Conservation (phyloP, 2,888 invertebrate species). For the Petrolisthes manimaculis region DNA sequence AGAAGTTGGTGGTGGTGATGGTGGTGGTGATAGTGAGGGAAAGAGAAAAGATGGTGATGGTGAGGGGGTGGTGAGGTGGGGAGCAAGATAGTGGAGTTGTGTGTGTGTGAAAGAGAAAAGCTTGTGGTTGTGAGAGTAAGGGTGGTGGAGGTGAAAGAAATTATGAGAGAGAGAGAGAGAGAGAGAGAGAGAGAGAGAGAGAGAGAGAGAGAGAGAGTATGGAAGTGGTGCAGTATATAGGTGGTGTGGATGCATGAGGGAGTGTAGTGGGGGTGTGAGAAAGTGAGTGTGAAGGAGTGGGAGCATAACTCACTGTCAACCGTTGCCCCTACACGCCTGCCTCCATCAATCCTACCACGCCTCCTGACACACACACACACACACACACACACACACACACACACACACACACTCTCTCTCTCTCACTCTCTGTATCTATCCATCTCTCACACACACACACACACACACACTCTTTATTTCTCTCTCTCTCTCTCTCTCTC, state of each 20-base stretch:
- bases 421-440: background rate
- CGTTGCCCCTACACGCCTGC: too few relatives aligned
- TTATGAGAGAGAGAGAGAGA: background rate
- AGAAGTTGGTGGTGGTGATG: too few relatives aligned
- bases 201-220: background rate
- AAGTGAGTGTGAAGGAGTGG: background rate
- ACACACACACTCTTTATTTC: background rate
- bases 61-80: too few relatives aligned
- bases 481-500: background rate
- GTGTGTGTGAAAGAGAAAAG: too few relatives aligned
- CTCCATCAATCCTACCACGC: too few relatives aligned
- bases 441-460: background rate
- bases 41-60: background rate
- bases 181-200: constrained; percentile 7
- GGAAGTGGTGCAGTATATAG: background rate
- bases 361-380: too few relatives aligned
- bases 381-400: too few relatives aligned
- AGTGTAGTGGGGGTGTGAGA: background rate
- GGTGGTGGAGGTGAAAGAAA: too few relatives aligned
- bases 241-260: background rate
- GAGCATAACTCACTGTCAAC: background rate
- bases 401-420: background rate
- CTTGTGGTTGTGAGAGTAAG: background rate
- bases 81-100: too few relatives aligned
- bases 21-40: background rate